Percentiles rank a stretch among this genome's conserved stretches.
phyloP scores from a whole-genome alignment of 2,797 vertebrate species.

The Kryptolebias ocellatus region DNA sequence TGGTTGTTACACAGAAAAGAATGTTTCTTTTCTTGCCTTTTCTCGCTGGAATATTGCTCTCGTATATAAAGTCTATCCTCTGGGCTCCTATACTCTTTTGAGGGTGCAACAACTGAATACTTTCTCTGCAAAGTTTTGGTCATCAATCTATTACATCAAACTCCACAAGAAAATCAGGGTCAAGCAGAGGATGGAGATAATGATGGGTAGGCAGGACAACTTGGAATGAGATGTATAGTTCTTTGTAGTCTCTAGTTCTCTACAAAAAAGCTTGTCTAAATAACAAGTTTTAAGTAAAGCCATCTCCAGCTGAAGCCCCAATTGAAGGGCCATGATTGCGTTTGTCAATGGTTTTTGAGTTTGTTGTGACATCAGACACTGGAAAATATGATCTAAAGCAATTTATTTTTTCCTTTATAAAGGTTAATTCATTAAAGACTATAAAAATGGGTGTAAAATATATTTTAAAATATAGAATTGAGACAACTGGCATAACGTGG shows the following conservation, averaged over 20 bases:
- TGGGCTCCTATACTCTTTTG: background rate
- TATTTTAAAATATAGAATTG: constrained; percentile 5
- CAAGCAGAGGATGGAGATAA: constrained; percentile 1
- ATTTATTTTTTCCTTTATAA: background rate
- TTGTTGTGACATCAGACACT: background rate
- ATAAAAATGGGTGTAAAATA: background rate
- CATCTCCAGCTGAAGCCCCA: too few relatives aligned
- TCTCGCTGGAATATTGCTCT: background rate
- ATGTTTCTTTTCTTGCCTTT: background rate
- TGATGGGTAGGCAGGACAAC: background rate
- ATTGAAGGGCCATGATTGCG: too few relatives aligned
- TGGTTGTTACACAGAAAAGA: background rate
- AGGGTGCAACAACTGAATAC: background rate
- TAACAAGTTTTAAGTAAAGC: too few relatives aligned
- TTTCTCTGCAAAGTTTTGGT: background rate
- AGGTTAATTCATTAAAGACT: background rate
- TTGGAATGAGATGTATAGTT: background rate
- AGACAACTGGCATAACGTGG: constrained; percentile 1
- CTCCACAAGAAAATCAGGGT: background rate
- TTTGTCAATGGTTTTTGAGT: background rate
- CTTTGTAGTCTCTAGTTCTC: background rate
- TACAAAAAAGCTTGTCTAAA: background rate
- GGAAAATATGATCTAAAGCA: background rate
- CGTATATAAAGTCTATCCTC: background rate
- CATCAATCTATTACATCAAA: background rate